These are phyloP conservation scores for Pantala flavescens DNA, from an alignment of 1,140 invertebrate species.

Conservation along the genomic window DNA sequence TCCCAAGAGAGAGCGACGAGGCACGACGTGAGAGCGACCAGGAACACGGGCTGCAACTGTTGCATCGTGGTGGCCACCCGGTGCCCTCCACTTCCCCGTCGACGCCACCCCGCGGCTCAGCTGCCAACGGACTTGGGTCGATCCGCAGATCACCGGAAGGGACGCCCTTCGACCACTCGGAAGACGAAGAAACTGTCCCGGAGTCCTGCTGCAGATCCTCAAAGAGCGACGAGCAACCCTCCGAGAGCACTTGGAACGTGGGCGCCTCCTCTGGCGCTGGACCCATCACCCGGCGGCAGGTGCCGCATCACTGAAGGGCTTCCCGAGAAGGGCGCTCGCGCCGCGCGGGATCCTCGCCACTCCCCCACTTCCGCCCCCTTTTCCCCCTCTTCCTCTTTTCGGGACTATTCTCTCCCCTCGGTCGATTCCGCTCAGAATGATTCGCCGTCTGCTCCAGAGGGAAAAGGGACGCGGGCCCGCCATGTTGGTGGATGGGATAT, in stretches of 20 bases:
- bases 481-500: too few species aligned
- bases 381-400: background rate
- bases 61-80: background rate
- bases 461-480: too few species aligned
- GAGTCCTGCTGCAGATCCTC: background rate
- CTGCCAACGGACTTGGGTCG: background rate
- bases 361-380: background rate
- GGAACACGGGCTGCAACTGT: slow-evolving; percentile 1
- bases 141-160: background rate
- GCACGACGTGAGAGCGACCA: background rate
- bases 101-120: background rate
- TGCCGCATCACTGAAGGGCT: background rate
- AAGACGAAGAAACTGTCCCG: background rate
- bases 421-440: too few species aligned
- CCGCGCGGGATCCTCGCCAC: background rate
- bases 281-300: background rate
- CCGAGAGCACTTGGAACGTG: background rate
- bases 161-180: background rate
- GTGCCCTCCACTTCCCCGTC: background rate
- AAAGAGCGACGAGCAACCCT: background rate
- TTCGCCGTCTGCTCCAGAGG: too few species aligned
- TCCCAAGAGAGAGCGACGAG: background rate
- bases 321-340: background rate
- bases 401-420: too few species aligned
- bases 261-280: background rate